These are phyloP conservation scores for Eulimnadia texana DNA, from an alignment of 1,140 invertebrate species.

Conservation along the genomic window DNA sequence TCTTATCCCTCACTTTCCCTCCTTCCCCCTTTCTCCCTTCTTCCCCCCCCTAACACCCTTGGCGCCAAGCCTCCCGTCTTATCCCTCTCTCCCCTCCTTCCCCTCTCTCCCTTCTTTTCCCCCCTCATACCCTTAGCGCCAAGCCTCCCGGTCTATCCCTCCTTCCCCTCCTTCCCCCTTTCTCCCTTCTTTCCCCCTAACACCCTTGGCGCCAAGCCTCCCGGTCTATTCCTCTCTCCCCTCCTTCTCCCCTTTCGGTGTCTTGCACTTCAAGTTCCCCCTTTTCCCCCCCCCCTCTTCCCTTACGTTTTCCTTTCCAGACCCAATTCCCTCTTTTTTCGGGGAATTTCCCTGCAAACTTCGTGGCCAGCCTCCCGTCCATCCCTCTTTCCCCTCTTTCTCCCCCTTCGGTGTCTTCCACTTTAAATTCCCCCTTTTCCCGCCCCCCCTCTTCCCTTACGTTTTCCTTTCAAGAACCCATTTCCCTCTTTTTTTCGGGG, in stretches of 20 bases:
- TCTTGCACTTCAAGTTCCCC: not conserved
- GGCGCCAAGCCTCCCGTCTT: not conserved
- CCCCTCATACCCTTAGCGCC: not conserved
- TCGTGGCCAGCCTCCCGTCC: not conserved
- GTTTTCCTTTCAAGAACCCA: no score
- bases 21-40: not conserved
- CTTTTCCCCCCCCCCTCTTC: no score
- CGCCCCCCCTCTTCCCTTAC: no score
- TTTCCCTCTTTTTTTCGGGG: no score
- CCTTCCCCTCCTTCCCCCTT: not conserved
- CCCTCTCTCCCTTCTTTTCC: no score
- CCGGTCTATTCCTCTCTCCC: not conserved
- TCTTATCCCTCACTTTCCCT: not conserved
- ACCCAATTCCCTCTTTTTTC: no score
- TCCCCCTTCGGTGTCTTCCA: not conserved
- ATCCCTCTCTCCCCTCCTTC: not conserved
- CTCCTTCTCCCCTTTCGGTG: not conserved
- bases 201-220: not conserved
- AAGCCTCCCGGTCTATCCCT: not conserved
- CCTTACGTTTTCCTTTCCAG: not conserved
- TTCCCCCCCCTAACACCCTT: not conserved
- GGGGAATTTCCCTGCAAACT: no score
- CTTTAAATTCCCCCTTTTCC: not conserved
- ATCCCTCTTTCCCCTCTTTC: not conserved
- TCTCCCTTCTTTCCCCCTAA: not conserved